phyloP scores from a whole-genome alignment of 2,113 vertebrate species.

The Leucopsar rothschildi region DNA sequence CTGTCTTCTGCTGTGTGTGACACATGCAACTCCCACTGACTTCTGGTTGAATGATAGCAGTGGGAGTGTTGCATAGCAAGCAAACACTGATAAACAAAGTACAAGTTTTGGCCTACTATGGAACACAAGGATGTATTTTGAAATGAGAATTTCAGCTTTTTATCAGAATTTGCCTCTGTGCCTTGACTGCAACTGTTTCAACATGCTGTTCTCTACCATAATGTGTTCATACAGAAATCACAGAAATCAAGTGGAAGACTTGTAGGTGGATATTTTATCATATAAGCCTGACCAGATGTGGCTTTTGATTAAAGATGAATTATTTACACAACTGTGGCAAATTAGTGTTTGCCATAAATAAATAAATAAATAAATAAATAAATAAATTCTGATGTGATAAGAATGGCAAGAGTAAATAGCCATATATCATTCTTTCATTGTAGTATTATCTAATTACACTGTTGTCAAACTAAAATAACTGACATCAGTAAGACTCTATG shows the following conservation, averaged over 20 bases:
- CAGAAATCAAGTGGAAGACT: neutral
- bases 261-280: neutral
- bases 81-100: neutral
- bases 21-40: neutral
- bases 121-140: neutral
- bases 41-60: neutral
- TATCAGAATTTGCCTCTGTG: neutral
- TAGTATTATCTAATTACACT: neutral
- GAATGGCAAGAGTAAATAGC: neutral
- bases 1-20: neutral
- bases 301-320: neutral
- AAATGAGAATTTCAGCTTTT: neutral
- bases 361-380: no score
- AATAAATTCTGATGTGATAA: neutral
- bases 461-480: neutral
- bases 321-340: neutral
- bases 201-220: neutral
- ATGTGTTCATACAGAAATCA: neutral
- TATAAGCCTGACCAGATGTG: neutral
- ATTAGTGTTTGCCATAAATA: neutral
- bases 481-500: neutral
- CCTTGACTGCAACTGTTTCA: neutral
- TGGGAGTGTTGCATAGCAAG: neutral
- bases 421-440: neutral
- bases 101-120: neutral